Evolutionary conservation across 2,888 invertebrate species (phyloP), one percentile per base, ranked within the genome.

Genomic region (Heliconius ethilla): DNA sequence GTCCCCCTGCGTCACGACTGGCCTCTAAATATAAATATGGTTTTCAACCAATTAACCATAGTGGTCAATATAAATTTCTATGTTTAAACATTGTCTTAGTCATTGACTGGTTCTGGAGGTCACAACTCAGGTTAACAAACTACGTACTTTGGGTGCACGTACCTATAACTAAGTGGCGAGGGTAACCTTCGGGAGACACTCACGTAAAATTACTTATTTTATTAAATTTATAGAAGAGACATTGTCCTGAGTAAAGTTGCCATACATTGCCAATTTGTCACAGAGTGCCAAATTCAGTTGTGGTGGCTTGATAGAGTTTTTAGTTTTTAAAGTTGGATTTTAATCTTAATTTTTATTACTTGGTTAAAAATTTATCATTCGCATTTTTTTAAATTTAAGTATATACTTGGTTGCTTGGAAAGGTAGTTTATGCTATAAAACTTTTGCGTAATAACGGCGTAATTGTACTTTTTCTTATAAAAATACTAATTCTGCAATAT

Each of bases 101-200:
- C 73, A 73, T 73, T 73, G 73, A 59, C 73, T 59, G 73, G 73
- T 40, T 63, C 10, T 59, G 40, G 63, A 74, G 74, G 74, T 63
- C 74, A 62, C 27, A 40, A 15, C 18, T 37, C 63, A 45, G 74
- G 74, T 74, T 63, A 63, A 63, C 37, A 63, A 74, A 74, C 74
- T 74, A 25, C 29, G 40, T 37, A 62, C 74, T 45, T 74, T 63
- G 22, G 45, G 74, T 74, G 37, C 74, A 25, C 9, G 63, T 40
- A 62, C 74, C 74, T 63, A 37, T 2, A 63, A 45, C 27, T 63
- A 63, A n/a, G 55, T 3, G 22, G 25, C 62, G 55, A 72, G 33
- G 33, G 33, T 40, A 74, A 63, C 74, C 63, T 74, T 74, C 45
- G 59, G 9, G 72, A 59, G 72, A 59, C 59, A 37, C 13, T 27